Percentiles rank a stretch among this genome's conserved stretches.
phyloP scores from a whole-genome alignment of 2,888 invertebrate species.

The Nephrocerus scutellatus region DNA sequence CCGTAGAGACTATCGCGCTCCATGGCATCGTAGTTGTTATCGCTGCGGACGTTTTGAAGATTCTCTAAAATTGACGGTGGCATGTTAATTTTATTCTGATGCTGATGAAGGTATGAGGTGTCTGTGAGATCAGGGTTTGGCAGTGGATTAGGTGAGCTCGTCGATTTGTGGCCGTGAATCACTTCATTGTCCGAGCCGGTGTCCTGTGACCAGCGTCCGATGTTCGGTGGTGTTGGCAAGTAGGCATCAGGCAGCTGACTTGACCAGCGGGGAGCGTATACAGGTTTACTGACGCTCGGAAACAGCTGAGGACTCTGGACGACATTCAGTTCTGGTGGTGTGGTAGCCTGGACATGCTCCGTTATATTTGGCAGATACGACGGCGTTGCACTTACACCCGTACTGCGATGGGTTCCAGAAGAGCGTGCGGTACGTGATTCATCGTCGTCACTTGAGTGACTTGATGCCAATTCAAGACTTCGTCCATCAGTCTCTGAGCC shows the following conservation, averaged over 20 bases:
- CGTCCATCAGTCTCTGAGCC: slow-evolving; percentile 76
- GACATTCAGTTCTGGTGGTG: slow-evolving; percentile 57
- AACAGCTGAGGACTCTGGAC: slow-evolving; percentile 63
- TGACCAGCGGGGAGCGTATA: slow-evolving; percentile 62
- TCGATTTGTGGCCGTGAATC: slow-evolving; percentile 53
- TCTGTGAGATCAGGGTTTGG: slow-evolving; percentile 75
- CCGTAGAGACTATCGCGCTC: slow-evolving; percentile 40
- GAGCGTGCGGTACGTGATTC: slow-evolving; percentile 51
- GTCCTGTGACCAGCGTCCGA: slow-evolving; percentile 70
- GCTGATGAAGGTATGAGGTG: slow-evolving; percentile 52
- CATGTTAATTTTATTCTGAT: slow-evolving; percentile 49
- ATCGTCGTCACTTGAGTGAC: slow-evolving; percentile 90
- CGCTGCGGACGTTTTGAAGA: slow-evolving; percentile 54
- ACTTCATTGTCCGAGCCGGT: slow-evolving; percentile 69
- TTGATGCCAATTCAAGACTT: slow-evolving; percentile 85
- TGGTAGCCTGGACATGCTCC: slow-evolving; percentile 54
- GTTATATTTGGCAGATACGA: slow-evolving; percentile 59
- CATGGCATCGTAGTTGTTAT: slow-evolving; percentile 35
- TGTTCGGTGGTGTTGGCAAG: slow-evolving; percentile 50
- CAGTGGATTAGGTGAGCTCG: slow-evolving; percentile 60
- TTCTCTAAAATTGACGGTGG: slow-evolving; percentile 55
- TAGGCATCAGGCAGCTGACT: slow-evolving; percentile 61
- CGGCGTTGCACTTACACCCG: slow-evolving; percentile 46
- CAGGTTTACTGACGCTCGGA: slow-evolving; percentile 57
- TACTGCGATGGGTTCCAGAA: slow-evolving; percentile 48